Evolutionary conservation across 2,113 vertebrate species (phyloP).

Genomic region (Pyxicephalus adspersus): DNA sequence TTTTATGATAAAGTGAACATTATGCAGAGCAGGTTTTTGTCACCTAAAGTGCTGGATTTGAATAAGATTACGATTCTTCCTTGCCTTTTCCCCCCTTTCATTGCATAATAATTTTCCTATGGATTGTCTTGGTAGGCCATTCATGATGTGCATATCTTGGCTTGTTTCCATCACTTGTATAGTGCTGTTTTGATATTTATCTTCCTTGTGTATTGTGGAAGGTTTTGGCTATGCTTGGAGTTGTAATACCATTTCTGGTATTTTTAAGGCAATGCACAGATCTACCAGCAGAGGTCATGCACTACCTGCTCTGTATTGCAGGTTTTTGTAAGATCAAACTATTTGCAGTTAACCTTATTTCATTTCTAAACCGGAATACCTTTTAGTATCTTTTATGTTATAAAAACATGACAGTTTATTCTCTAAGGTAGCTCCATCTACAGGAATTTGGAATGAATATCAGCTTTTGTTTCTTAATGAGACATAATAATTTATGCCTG

Average conservation of each 20-base stretch:
- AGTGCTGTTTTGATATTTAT: neutral
- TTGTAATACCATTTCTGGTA: neutral
- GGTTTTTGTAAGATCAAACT: neutral
- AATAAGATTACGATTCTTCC: slow-evolving; percentile 18
- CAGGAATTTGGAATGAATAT: too few species aligned
- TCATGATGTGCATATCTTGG: neutral
- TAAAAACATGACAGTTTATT: too few species aligned
- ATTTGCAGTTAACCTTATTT: neutral
- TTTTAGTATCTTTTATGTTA: too few species aligned
- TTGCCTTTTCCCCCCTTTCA: neutral
- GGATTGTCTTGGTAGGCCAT: neutral
- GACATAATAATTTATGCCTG: too few species aligned
- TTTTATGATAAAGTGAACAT: slow-evolving; percentile 38
- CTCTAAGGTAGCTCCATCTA: too few species aligned
- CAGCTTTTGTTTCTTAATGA: too few species aligned
- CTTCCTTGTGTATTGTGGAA: neutral
- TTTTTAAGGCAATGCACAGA: neutral
- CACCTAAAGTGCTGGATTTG: slow-evolving; percentile 37
- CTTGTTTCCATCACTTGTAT: neutral
- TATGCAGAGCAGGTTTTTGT: slow-evolving; percentile 29
- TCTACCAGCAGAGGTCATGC: slow-evolving; percentile 36
- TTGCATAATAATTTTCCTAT: neutral
- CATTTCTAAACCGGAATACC: too few species aligned
- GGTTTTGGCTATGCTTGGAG: neutral
- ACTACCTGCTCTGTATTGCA: neutral